Evolutionary conservation across 1,140 invertebrate species (phyloP).

Genomic region (Asobara japonica): DNA sequence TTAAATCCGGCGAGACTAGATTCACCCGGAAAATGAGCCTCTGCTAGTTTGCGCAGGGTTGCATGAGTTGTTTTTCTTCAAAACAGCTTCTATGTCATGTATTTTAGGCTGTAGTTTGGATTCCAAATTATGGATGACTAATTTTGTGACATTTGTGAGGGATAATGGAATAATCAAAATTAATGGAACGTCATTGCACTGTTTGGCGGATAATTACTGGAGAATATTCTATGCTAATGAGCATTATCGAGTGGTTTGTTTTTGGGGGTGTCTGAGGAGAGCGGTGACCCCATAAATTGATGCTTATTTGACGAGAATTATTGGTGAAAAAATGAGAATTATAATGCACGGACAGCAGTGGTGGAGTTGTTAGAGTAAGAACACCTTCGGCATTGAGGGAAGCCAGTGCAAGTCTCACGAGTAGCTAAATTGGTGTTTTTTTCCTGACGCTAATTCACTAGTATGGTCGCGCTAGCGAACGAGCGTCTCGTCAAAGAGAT

Average conservation of each 20-base stretch:
- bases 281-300: background rate
- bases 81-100: too few species aligned
- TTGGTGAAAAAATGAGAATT: too few species aligned
- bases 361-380: too few species aligned
- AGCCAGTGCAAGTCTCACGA: too few species aligned
- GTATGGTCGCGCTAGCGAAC: too few species aligned
- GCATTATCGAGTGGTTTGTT: background rate
- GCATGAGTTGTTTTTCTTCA: too few species aligned
- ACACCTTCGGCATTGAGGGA: too few species aligned
- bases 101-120: background rate
- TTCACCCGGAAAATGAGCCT: slow-evolving; percentile 28
- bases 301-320: too few species aligned
- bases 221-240: background rate
- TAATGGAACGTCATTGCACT: background rate
- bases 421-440: too few species aligned
- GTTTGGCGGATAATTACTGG: background rate
- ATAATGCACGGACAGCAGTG: too few species aligned
- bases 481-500: too few species aligned
- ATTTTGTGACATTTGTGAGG: background rate
- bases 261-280: background rate
- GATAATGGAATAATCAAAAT: background rate
- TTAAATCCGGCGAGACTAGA: slow-evolving; percentile 28
- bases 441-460: too few species aligned
- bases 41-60: background rate
- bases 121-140: background rate